Evolutionary conservation across 2,113 vertebrate genomes (phyloP), one percentile per base, ranked within the genome.

Genomic region (Porphyrio hochstetteri): DNA sequence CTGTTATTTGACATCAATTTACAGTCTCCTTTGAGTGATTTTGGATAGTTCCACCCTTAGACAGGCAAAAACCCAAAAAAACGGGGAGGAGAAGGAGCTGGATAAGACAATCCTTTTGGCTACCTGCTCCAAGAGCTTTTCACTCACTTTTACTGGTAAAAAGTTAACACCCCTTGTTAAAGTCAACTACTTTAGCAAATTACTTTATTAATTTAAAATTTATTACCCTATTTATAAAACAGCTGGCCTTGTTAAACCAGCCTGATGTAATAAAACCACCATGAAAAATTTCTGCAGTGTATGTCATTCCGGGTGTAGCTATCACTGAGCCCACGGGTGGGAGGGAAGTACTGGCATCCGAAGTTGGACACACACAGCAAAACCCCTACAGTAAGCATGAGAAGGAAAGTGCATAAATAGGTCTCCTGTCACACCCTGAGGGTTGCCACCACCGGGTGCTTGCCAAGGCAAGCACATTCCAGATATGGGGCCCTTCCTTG

Each of bases 381-480:
- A 95, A 52, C 5, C 70, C 69, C 65, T 65, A 57, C 13, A 60
- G 76, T 60, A 86, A 82, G 60, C 24, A 46, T 23, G 64, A 72
- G 91, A 84, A 95, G 53, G 46, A 77, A 91, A 90, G 36, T 33
- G 91, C 84, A 94, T 71, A 96, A 95, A 91, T 11, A 92, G 60
- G 65, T 94, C 80, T 86, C 72, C 57, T 50, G 74, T 96, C 88
- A 93, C 83, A 90, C 86, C 91, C 96, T 84, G 48, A 86, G 82
- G 61, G 74, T 65, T 95, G 88, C 83, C 86, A 96, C 79, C 69
- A 72, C 65, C 74, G 86, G 76, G 69, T 2, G 2, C 74, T 87
- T 78, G 88, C 95, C 95, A 95, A 89, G 65, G 50, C 94, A 96
- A 95, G 69, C 81, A 92, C 77, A 89, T 93, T 95, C 88, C 88